Base-by-base conservation (phyloP, 2,888 invertebrate genomes). In the Drosophila paramelanica region DNA sequence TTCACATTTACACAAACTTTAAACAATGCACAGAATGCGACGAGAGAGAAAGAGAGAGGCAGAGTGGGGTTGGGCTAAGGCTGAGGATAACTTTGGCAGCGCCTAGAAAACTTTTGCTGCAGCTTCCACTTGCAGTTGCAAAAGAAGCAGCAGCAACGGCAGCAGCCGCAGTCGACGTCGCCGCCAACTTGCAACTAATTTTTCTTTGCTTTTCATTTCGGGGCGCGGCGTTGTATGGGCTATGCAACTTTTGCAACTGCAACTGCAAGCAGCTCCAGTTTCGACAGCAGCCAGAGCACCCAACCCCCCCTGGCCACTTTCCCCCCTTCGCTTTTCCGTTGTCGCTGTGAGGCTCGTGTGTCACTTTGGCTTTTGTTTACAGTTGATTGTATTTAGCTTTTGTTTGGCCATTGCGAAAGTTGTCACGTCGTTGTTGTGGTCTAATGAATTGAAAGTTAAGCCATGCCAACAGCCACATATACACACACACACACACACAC, bases 1-100 rank as follows among this genome's bases (percentile, higher is more conserved):
- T 85, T 85, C 82, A 82, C 83, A 82, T 84, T 84, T 84, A 77
- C 75, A 72, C 80, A 81, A 83, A 84, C 81, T 84, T 84, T 85
- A 82, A 85, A 85, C 85, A 85, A 84, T 79, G 68, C 77, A 65
- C 69, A 79, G 76, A 66, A 80, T 73, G 67, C 71, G 38, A 31
- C 25, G 23, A 23, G 39, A 10, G 45, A 6, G 41, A 7, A 25
- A 7, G 36, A 11, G 45, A 1, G 43, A n/a, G 38, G 17, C 27
- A 5, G 23, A 6, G 52, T 23, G 11, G 14, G 42, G 31, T 7
- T 27, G 17, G 23, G 25, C 42, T 11, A 14, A 46, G 45, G 27
- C n/a, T 49, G 46, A 27, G 38, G 38, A 64, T 41, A 74, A 74
- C 58, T 77, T 77, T 78, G 58, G 73, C 69, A 73, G 75, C 61